Percentiles rank a stretch among this genome's conserved stretches.
phyloP scores from a whole-genome alignment of 2,797 vertebrate genomes.

The Tapirus indicus region DNA sequence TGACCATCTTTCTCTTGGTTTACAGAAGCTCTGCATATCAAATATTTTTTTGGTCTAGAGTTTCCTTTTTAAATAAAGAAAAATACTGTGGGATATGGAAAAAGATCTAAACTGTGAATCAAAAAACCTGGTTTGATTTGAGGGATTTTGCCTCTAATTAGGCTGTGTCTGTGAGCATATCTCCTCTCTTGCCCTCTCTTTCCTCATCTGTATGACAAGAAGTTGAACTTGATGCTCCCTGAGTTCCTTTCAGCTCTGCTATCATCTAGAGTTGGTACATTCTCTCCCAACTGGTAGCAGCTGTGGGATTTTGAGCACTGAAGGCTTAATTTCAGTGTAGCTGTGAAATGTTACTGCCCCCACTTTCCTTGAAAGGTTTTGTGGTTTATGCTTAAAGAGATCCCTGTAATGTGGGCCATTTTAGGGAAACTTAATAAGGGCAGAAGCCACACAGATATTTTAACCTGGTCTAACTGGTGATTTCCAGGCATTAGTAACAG shows the following conservation, averaged over 20 bases:
- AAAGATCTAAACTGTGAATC: background rate
- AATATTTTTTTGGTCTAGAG: background rate
- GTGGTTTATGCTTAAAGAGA: slow-evolving; percentile 57
- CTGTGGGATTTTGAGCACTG: slow-evolving; percentile 53
- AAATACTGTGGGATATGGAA: background rate
- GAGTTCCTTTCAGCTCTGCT: slow-evolving; percentile 10
- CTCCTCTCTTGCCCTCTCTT: background rate
- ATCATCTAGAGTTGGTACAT: slow-evolving; percentile 52
- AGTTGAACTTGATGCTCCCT: background rate
- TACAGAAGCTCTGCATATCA: background rate
- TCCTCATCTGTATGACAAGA: background rate
- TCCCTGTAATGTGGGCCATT: slow-evolving; percentile 4
- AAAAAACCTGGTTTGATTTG: background rate
- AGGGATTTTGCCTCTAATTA: background rate
- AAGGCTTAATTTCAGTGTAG: slow-evolving; percentile 58
- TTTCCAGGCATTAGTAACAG: slow-evolving; percentile 47
- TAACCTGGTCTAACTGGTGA: slow-evolving; percentile 59
- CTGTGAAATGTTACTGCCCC: slow-evolving; percentile 52
- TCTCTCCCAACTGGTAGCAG: slow-evolving; percentile 46
- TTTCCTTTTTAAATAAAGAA: slow-evolving; percentile 28
- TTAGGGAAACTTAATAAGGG: slow-evolving; percentile 67
- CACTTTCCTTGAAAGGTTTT: slow-evolving; percentile 64
- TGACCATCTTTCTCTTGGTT: background rate
- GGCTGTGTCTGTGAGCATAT: background rate
- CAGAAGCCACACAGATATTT: slow-evolving; percentile 51